phyloP scores from a whole-genome alignment of 2,888 invertebrate species.

The Cataglyphis rosenhaueri region DNA sequence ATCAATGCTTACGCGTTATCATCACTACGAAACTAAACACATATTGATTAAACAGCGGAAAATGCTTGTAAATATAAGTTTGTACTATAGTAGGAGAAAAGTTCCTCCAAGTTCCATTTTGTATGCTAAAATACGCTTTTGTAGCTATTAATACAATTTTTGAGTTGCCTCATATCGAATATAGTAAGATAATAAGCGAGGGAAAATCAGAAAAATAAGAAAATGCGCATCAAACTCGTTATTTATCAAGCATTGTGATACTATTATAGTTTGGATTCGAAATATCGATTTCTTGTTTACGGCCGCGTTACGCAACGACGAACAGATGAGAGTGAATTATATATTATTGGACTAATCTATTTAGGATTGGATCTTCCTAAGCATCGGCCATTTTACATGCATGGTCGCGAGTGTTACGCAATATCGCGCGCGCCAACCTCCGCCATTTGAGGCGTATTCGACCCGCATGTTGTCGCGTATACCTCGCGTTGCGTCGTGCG shows the following conservation, averaged over 20 bases:
- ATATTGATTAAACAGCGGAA: slow-evolving; percentile 83
- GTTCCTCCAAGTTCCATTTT: background rate
- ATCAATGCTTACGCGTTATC: slow-evolving; percentile 94
- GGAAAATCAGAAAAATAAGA: background rate
- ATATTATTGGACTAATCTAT: slow-evolving; percentile 82
- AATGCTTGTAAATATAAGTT: background rate
- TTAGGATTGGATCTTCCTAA: slow-evolving; percentile 81
- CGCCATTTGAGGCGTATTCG: slow-evolving; percentile 62
- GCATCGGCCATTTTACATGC: slow-evolving; percentile 72
- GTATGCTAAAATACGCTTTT: background rate
- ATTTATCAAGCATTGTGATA: background rate
- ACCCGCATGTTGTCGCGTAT: slow-evolving; percentile 57
- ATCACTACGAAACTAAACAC: slow-evolving; percentile 95
- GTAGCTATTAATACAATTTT: background rate
- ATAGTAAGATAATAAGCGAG: background rate
- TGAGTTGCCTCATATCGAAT: background rate
- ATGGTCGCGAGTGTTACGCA: slow-evolving; percentile 59
- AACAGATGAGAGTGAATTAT: slow-evolving; percentile 77
- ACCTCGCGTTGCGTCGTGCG: slow-evolving; percentile 57
- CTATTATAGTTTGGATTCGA: background rate
- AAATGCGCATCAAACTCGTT: background rate
- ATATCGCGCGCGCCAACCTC: slow-evolving; percentile 41
- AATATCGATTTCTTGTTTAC: slow-evolving; percentile 47
- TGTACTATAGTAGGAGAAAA: background rate
- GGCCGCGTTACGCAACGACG: slow-evolving; percentile 56